Base-by-base conservation (phyloP, 2,888 invertebrate genomes). In the Rosalia funebris region DNA sequence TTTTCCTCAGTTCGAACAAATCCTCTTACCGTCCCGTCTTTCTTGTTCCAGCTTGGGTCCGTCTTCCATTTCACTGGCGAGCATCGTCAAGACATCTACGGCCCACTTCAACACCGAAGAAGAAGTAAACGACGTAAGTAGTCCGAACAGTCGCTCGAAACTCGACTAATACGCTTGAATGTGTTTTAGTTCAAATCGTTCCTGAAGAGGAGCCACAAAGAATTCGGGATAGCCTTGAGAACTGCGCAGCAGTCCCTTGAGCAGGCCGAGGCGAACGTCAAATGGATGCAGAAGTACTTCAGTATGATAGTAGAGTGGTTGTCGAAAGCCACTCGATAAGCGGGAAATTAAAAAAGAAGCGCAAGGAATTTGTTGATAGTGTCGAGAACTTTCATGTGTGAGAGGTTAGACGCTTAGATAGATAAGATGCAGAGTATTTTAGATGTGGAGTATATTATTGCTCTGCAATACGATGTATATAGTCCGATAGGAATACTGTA, bases 241-340 rank as follows among this genome's bases (percentile, higher is more conserved):
- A 89, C 92, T 0, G 87, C 92, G 0, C 87, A 89, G 60, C 95
- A 95, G 81, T 89, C 92, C 0, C 80, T 95, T 5, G 96, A 96
- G 76, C 87, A 89, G 50, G 90, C 90, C 0, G 87, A 90, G 68
- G 89, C 91, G 1, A 95, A 95, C 77, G 89, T 95, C 0, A 86
- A 88, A 66, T 96, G 96, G 96, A 90, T 92, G 86, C 83, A 89
- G 50, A 84, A 83, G 44, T 91, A 94, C 81, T 91, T 91, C 75
- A 82, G 86, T 52, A 85, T 86, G 1, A 92, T 96, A 60, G 86
- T 89, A 1, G 82, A 87, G 25, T 96, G 96, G 96, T 81, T 96
- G 5, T 25, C n/a, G 17, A 31, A 14, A 9, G 53, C 32, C 16
- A 3, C 25, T 5, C 25, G 25, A 25, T 25, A 25, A 7, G n/a